Conservation (phyloP, 2,797 vertebrate species). For the Sebastes reedi region DNA sequence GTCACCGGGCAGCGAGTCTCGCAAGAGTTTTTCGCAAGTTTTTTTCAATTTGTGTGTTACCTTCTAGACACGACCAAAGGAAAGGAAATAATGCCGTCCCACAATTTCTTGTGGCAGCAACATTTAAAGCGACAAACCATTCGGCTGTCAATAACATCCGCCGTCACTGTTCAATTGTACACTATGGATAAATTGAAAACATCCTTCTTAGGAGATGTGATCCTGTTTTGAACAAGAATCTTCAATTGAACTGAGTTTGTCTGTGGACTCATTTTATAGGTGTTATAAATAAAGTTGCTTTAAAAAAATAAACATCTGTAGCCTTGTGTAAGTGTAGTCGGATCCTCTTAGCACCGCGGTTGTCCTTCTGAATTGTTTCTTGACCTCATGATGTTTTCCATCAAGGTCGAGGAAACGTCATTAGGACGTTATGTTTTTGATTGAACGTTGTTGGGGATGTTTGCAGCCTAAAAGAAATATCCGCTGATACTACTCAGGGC, state of each 20-base stretch:
- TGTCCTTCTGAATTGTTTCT: neutral
- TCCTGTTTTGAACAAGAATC: no score
- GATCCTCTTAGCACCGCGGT: neutral
- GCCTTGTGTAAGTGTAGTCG: neutral
- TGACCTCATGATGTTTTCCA: neutral
- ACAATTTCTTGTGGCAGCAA: no score
- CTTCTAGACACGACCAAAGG: neutral
- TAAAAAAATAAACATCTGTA: no score
- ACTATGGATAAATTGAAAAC: no score
- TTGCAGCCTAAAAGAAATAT: neutral
- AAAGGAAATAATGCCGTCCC: neutral
- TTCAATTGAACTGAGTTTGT: no score
- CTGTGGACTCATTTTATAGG: no score
- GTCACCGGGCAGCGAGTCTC: no score
- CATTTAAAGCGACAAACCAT: neutral
- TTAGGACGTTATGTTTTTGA: neutral
- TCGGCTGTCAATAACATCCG: neutral
- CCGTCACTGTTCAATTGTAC: neutral
- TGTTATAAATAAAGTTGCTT: no score
- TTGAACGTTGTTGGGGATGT: neutral
- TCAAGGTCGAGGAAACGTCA: no score
- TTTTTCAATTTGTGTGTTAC: neutral
- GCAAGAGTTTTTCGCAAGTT: no score
- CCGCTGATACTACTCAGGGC: neutral
- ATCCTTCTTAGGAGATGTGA: no score